Evolutionary conservation across 2,113 vertebrate genomes (phyloP).

Genomic region (Dryoscopus gambensis): DNA sequence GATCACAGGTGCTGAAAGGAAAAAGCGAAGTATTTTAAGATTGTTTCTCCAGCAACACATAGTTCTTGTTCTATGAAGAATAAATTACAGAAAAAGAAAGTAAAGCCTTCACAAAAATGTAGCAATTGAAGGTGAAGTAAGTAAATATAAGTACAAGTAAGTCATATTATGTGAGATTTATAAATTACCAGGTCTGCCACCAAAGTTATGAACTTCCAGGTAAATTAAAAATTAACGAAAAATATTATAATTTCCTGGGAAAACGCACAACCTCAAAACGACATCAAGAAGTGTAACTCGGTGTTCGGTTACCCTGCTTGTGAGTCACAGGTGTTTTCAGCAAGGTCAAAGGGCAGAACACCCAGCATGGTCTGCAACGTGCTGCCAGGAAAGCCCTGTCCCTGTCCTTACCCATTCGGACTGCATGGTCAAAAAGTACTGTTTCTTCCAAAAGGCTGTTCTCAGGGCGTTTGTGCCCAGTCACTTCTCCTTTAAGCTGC

Average conservation of each 20-base stretch:
- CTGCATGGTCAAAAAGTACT: slow-evolving; percentile 85
- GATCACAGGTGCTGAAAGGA: slow-evolving; percentile 84
- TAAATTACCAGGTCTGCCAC: background rate
- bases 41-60: background rate
- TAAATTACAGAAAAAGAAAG: background rate
- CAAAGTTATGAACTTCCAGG: background rate
- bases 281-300: background rate
- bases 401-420: slow-evolving; percentile 78
- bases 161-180: background rate
- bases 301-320: background rate
- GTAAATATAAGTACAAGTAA: background rate
- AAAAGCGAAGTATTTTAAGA: background rate
- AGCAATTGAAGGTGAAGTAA: background rate
- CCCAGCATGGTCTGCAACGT: rapidly evolving
- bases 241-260: background rate
- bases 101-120: background rate
- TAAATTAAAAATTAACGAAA: background rate
- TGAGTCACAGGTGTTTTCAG: background rate
- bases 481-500: slow-evolving; percentile 92
- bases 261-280: background rate
- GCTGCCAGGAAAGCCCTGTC: background rate
- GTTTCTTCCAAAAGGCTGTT: slow-evolving; percentile 95
- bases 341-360: background rate
- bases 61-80: background rate
- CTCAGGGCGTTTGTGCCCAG: slow-evolving; percentile 85